Evolutionary conservation across 2,113 vertebrate genomes (phyloP).

Genomic region (Raphicerus campestris): DNA sequence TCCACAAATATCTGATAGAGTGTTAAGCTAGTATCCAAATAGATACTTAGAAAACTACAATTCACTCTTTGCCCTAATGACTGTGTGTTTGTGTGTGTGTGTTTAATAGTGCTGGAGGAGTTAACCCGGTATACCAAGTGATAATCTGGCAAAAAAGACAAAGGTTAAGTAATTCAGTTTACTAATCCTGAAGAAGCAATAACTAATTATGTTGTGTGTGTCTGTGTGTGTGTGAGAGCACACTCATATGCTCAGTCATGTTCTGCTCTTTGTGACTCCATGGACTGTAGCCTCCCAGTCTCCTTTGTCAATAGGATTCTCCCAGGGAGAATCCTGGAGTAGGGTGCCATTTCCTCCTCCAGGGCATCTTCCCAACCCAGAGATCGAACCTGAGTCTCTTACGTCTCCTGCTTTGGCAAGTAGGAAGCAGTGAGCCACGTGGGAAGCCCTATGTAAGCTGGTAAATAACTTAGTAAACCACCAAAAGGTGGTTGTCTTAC

Average conservation of each 20-base stretch:
- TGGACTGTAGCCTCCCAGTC: neutral
- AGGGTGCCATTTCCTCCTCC: neutral
- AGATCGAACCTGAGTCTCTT: neutral
- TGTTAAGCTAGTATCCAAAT: neutral
- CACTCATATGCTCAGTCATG: neutral
- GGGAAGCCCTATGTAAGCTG: neutral
- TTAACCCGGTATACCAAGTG: neutral
- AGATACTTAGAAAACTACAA: neutral
- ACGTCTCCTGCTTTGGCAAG: accelerated
- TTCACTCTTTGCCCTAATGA: neutral
- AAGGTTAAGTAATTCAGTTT: neutral
- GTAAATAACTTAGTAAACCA: neutral
- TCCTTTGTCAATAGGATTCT: neutral
- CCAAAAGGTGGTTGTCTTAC: neutral
- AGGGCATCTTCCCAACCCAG: neutral
- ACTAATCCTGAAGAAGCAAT: neutral
- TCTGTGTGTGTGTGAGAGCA: neutral
- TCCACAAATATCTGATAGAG: neutral
- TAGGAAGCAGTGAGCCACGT: neutral
- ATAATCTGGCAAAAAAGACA: neutral
- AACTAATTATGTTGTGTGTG: neutral
- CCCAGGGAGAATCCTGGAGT: neutral
- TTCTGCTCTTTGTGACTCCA: neutral
- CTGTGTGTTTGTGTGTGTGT: neutral
- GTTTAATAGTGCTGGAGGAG: neutral